These are phyloP conservation scores for Bombylius major DNA, from an alignment of 2,888 invertebrate genomes.

Conservation along the genomic window DNA sequence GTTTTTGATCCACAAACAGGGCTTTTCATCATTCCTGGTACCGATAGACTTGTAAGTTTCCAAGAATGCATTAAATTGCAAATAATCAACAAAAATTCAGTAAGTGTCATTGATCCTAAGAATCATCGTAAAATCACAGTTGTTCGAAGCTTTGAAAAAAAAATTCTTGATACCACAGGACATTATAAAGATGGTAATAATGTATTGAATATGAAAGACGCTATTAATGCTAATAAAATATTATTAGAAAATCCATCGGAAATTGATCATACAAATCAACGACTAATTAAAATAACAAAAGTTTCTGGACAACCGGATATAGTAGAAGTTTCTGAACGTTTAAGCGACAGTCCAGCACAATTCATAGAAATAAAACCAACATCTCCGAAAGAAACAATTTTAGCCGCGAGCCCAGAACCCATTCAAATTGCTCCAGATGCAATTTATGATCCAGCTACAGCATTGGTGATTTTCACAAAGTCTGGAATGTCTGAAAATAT, in stretches of 20 bases:
- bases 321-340: slow-evolving; percentile 51
- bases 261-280: slow-evolving; percentile 41
- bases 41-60: slow-evolving; percentile 70
- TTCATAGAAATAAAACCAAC: slow-evolving; percentile 39
- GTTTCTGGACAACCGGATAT: slow-evolving; percentile 57
- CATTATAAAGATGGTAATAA: slow-evolving; percentile 49
- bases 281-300: slow-evolving; percentile 59
- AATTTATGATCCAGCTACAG: slow-evolving; percentile 66
- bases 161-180: slow-evolving; percentile 64
- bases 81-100: slow-evolving; percentile 75
- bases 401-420: slow-evolving; percentile 46
- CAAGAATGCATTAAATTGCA: slow-evolving; percentile 77
- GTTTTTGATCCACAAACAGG: slow-evolving; percentile 75
- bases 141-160: slow-evolving; percentile 60
- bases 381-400: slow-evolving; percentile 33
- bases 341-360: slow-evolving; percentile 37
- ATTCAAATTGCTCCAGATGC: slow-evolving; percentile 59
- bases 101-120: slow-evolving; percentile 64
- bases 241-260: slow-evolving; percentile 44
- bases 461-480: slow-evolving; percentile 58
- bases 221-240: slow-evolving; percentile 53
- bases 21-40: slow-evolving; percentile 72
- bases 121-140: slow-evolving; percentile 56
- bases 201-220: slow-evolving; percentile 56
- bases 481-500: slow-evolving; percentile 58